phyloP scores from a whole-genome alignment of 2,888 invertebrate species.

The Lochmaea crataegi region DNA sequence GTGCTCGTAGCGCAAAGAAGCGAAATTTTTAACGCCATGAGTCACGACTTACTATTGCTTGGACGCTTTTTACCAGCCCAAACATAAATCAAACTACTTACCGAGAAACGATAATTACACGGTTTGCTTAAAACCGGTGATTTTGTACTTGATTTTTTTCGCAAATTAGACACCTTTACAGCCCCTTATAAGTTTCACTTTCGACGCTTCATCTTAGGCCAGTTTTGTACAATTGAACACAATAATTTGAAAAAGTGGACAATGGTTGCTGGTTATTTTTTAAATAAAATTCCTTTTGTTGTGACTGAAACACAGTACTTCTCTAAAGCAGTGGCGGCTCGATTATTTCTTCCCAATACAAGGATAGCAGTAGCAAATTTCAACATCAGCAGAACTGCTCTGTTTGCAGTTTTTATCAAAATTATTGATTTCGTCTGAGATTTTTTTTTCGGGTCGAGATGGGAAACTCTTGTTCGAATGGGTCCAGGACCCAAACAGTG shows the following conservation, averaged over 20 bases:
- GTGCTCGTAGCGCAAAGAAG: conserved; percentile 37
- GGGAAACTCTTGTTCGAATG: too few species aligned
- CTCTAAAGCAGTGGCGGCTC: too few species aligned
- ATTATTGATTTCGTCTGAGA: too few species aligned
- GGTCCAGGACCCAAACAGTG: too few species aligned
- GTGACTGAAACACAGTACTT: too few species aligned
- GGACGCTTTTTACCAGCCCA: conserved; percentile 32
- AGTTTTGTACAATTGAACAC: conserved; percentile 1
- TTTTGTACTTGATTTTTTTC: conserved; percentile 38
- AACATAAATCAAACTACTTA: conserved; percentile 46
- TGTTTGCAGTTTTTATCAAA: too few species aligned
- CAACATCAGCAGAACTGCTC: too few species aligned
- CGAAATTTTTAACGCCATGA: conserved; percentile 40
- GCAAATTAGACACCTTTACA: conserved; percentile 32
- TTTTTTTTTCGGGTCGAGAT: too few species aligned
- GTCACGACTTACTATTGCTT: conserved; percentile 38
- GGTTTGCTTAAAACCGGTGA: conserved; percentile 37
- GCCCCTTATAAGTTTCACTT: conserved; percentile 33
- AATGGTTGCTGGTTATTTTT: too few species aligned
- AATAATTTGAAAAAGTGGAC: not conserved
- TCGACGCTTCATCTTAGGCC: conserved; percentile 28
- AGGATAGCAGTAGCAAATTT: too few species aligned
- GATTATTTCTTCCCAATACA: too few species aligned
- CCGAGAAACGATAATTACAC: conserved; percentile 45
- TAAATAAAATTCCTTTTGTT: too few species aligned